Evolutionary conservation across 2,113 vertebrate genomes (phyloP), one percentile per base, ranked within the genome.

Genomic region (Neotoma lepida): DNA sequence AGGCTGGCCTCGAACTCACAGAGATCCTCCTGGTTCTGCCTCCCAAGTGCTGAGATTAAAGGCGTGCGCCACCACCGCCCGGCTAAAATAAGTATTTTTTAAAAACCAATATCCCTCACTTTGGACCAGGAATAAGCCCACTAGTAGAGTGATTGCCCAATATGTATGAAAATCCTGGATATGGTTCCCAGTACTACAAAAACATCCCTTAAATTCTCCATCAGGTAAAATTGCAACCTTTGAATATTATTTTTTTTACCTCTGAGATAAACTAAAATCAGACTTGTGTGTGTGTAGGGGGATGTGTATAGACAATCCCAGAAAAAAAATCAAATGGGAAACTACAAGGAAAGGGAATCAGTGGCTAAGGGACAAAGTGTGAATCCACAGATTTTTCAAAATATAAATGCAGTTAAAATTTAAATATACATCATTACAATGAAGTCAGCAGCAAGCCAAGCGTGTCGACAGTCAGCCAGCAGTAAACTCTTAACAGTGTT

Each of bases 341-440:
- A 86, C n/a, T 56, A 70, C 44, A 71, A 54, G 76, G 77, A 91
- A 64, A 66, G 61, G 61, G 88, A 82, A 28, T 68, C 33, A 26
- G 87, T 68, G n/a, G n/a, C 89, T 90, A 70, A 80, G 30, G 30
- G 76, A 54, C 33, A 93, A 18, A 64, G 33, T 54, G 3, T 61
- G 20, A 95, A 73, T 73, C 2, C 20, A 76, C 24, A 70, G 15
- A 30, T 86, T 86, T 70, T 86, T 94, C 39, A 86, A 96, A 96
- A 61, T 70, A 84, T 44, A 78, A 88, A 66, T 76, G 33, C n/a
- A 70, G 63, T 88, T 93, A 66, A 87, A 66, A 66, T 88, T 91
- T 81, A 33, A 77, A 86, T 63, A 94, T 66, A n/a, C 61, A n/a
- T 70, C 81, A 82, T 87, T 70, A 70, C 91, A 88, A 44, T 84